Base-by-base conservation (phyloP, 2,113 vertebrate genomes). In the Seriola quinqueradiata region DNA sequence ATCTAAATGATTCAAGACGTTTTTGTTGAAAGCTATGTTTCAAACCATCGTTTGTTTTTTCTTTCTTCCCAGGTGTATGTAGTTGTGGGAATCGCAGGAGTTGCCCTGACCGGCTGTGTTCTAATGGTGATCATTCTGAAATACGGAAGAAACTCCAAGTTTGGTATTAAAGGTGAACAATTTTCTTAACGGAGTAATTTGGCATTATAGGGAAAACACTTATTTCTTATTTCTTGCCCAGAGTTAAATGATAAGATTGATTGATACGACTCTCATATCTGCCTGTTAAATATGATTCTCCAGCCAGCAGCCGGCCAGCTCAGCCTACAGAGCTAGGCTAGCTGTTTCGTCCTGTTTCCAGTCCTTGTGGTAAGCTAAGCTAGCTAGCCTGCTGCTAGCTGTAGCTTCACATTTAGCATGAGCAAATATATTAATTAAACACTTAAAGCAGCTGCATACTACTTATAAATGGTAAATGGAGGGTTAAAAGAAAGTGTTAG, bases 101-200 rank as follows among this genome's bases (percentile, higher is more conserved):
- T 99, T 68, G 98, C 97, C 14, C 95, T 98, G 86, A 98, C 97
- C 19, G 98, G 97, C 72, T 96, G 99, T 69, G 94, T 98, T 81
- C 94, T 98, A 87, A 98, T 99, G 95, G 94, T 98, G 60, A 95
- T 99, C 93, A 97, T 99, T 89, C 95, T 99, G 76, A 99, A 98
- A 92, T 97, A 98, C 84, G 98, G 97, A 93, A 97, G 97, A 87
- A 98, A 97, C 83, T 97, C 98, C 69, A 99, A 99, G 90, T 99
- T 99, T 96, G 97, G 98, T 46, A 96, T 99, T 92, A 99, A 99
- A 97, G 98, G 98, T 99, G 96, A 96, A 94, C 13, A 0, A 10
- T 61, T 65, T 76, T 69, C 32, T 44, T 40, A 19, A 32, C 8
- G 11, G 7, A 46, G 38, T 34, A 12, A 16, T 42, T 74, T 0